Evolutionary conservation across 2,888 invertebrate genomes (phyloP).

Genomic region (Anagyrus pseudococci): DNA sequence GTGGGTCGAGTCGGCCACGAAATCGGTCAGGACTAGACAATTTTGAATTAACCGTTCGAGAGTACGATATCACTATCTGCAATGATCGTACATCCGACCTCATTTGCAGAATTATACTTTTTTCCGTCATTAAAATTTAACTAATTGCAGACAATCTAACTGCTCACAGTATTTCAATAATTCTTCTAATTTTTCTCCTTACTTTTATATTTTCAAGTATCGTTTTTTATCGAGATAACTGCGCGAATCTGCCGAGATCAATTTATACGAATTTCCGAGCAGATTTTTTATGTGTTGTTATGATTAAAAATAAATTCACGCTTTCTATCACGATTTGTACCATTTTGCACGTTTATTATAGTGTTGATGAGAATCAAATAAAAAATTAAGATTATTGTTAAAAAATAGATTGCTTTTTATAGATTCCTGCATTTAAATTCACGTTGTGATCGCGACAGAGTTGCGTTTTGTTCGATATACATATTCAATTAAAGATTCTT

Average conservation of each 20-base stretch:
- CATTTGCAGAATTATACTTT: neutral
- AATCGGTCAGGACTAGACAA: constrained; percentile 55
- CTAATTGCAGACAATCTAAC: constrained; percentile 6
- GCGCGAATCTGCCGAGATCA: constrained; percentile 14
- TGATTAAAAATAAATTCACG: constrained; percentile 4
- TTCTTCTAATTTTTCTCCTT: neutral
- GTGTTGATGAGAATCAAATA: neutral
- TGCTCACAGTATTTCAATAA: neutral
- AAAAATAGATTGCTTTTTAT: constrained; percentile 14
- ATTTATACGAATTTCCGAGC: too few species aligned
- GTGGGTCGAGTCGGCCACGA: constrained; percentile 42
- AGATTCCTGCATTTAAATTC: constrained; percentile 8
- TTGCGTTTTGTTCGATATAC: constrained; percentile 15
- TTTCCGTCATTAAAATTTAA: constrained; percentile 10
- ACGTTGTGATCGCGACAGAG: constrained; percentile 18
- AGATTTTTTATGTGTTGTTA: neutral
- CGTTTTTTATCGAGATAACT: constrained; percentile 14
- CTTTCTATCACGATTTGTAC: constrained; percentile 6
- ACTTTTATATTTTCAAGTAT: neutral
- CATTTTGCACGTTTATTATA: neutral
- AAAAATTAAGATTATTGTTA: neutral
- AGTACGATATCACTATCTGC: constrained; percentile 8
- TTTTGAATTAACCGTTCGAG: constrained; percentile 48
- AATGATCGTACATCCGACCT: neutral
- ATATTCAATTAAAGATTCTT: constrained; percentile 28